A percentile compares a stretch with the other conserved stretches of the same genome.
Evolutionary conservation across 2,797 vertebrate species (phyloP).

Genomic region (Platalea minor): DNA sequence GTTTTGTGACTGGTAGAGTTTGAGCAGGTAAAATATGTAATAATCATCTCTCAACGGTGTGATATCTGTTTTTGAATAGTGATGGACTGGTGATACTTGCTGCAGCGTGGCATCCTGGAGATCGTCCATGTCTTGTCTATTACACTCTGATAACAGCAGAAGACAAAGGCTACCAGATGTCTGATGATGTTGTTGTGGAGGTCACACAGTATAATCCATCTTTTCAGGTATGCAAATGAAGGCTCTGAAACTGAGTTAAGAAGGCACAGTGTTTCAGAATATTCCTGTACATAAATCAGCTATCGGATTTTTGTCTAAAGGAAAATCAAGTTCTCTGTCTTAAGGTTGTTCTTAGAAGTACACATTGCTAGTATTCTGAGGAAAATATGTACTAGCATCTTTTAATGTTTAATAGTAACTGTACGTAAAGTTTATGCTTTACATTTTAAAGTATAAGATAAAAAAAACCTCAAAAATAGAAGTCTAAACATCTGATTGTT

Average conservation of each 20-base stretch:
- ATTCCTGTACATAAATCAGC: neutral
- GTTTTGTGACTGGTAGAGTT: neutral
- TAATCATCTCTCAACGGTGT: neutral
- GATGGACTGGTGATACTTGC: conserved; percentile 88
- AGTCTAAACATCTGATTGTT: neutral
- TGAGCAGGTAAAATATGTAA: neutral
- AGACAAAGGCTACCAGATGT: conserved; percentile 78
- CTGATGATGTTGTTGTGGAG: conserved; percentile 86
- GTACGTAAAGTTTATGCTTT: neutral
- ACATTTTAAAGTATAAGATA: neutral
- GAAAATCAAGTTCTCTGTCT: neutral
- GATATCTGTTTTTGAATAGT: conserved; percentile 66
- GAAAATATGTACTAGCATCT: neutral
- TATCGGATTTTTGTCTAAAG: neutral
- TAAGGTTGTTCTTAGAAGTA: neutral
- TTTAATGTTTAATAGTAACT: neutral
- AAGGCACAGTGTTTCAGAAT: neutral
- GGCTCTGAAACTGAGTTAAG: neutral
- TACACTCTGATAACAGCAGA: conserved; percentile 89
- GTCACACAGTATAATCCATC: conserved; percentile 89
- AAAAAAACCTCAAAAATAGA: neutral
- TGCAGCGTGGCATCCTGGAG: conserved; percentile 89
- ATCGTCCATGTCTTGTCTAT: conserved; percentile 87
- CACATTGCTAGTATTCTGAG: neutral
- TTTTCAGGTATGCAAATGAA: conserved; percentile 81